A percentile compares a stretch with the other conserved stretches of the same genome.
Evolutionary conservation across 2,113 vertebrate species (phyloP).

Genomic region (Polypterus senegalus): DNA sequence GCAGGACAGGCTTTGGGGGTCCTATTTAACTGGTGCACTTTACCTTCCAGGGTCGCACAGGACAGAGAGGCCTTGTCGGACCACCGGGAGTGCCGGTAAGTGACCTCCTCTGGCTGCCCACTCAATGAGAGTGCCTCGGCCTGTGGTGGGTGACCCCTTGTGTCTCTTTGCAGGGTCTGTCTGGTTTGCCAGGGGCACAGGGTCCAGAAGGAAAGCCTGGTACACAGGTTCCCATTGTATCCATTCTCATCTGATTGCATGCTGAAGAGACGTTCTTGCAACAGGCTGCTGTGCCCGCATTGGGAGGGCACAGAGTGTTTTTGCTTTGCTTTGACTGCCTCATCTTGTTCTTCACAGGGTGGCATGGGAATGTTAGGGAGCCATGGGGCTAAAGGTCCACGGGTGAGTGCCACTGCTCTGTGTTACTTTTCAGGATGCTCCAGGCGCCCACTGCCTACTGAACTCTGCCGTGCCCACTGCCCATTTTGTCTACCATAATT

Average conservation of each 20-base stretch:
- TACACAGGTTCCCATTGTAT: constrained; percentile 54
- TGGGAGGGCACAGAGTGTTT: too few relatives aligned
- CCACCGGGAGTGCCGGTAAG: constrained; percentile 60
- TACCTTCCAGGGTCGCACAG: constrained; percentile 53
- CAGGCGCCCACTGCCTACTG: too few relatives aligned
- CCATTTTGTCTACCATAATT: too few relatives aligned
- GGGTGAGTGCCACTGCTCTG: constrained; percentile 34
- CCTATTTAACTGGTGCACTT: too few relatives aligned
- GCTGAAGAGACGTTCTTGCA: too few relatives aligned
- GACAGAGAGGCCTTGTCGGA: constrained; percentile 59
- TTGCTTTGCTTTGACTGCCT: background rate
- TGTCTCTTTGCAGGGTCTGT: constrained; percentile 48
- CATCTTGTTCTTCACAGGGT: constrained; percentile 42
- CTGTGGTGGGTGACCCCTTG: constrained; percentile 5
- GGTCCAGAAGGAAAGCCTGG: constrained; percentile 52
- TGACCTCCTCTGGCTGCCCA: background rate
- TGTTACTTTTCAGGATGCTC: background rate
- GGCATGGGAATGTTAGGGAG: constrained; percentile 39
- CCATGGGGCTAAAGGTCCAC: constrained; percentile 42
- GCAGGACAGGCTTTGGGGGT: too few relatives aligned
- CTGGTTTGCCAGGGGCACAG: constrained; percentile 46
- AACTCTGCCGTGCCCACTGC: too few relatives aligned
- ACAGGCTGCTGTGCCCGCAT: too few relatives aligned
- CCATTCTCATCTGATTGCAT: constrained; percentile 10
- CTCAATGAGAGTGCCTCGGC: background rate